Evolutionary conservation across 2,113 vertebrate species (phyloP), one percentile per base, ranked within the genome.

Genomic region (Papio anubis): DNA sequence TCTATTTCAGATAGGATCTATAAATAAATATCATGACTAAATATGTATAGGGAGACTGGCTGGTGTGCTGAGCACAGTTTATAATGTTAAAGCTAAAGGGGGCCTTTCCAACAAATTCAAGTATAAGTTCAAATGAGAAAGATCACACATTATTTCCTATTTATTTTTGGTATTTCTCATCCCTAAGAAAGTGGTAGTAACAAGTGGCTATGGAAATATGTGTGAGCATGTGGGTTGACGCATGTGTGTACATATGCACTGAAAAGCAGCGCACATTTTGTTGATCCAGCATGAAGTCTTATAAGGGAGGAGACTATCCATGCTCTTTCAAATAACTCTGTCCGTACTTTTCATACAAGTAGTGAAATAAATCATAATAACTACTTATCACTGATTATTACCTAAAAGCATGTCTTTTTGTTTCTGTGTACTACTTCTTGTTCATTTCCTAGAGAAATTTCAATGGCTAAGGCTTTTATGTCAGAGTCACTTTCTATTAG

Each of bases 381-480:
- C 18, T 38, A 4, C 30, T 86, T n/a, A 55, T 5, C 64, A 92
- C 2, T 68, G n/a, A 43, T 94, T 52, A 96, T 97, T 97, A 94
- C 92, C 97, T 75, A 93, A 86, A 75, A 78, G 61, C 18, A 93
- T 70, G 83, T n/a, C 25, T 84, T 82, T 23, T 86, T 52, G 78
- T 35, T 90, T 97, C 57, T 88, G 55, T 43, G 94, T 68, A 92
- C 9, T 92, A 68, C 48, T 96, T 95, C 70, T 90, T 45, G 13
- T 88, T 96, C 93, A 82, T 95, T 97, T 97, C 57, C 52, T 66
- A 80, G 45, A 93, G 83, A 86, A 97, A 72, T 38, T 92, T 55
- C 16, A 68, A 84, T 68, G 45, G 48, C 55, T 75, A 16, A 30
- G 38, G 75, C 17, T 73, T 9, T 38, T 45, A 25, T 9, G 50